phyloP scores from a whole-genome alignment of 2,888 invertebrate genomes.

The Aquatica leii region DNA sequence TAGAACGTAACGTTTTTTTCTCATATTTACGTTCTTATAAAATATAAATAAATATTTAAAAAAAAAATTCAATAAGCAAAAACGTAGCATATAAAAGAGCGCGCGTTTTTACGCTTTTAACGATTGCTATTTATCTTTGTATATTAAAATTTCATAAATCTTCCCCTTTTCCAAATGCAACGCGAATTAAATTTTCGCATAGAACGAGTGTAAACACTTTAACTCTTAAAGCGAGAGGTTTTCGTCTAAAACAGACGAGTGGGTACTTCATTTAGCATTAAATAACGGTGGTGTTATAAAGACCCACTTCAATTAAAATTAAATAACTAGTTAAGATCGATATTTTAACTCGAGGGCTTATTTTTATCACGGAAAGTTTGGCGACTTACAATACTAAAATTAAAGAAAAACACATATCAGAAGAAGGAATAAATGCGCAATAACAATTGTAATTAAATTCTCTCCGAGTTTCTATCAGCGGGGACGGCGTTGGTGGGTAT shows the following conservation, averaged over 20 bases:
- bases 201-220: conserved; percentile 10
- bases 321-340: neutral
- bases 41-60: conserved; percentile 23
- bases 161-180: too few relatives aligned
- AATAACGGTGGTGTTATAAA: conserved; percentile 9
- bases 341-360: too few relatives aligned
- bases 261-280: conserved; percentile 8
- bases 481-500: too few relatives aligned
- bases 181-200: conserved; percentile 7
- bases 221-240: conserved; percentile 10
- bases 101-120: too few relatives aligned
- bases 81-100: neutral
- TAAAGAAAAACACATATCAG: too few relatives aligned
- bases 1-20: conserved; percentile 20
- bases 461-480: too few relatives aligned
- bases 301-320: conserved; percentile 1
- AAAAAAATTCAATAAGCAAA: neutral
- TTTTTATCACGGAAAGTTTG: too few relatives aligned
- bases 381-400: too few relatives aligned
- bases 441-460: too few relatives aligned
- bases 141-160: too few relatives aligned
- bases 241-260: conserved; percentile 7
- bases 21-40: conserved; percentile 18
- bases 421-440: too few relatives aligned
- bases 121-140: too few relatives aligned